phyloP scores from a whole-genome alignment of 2,888 invertebrate species.

The Corythucha ciliata region DNA sequence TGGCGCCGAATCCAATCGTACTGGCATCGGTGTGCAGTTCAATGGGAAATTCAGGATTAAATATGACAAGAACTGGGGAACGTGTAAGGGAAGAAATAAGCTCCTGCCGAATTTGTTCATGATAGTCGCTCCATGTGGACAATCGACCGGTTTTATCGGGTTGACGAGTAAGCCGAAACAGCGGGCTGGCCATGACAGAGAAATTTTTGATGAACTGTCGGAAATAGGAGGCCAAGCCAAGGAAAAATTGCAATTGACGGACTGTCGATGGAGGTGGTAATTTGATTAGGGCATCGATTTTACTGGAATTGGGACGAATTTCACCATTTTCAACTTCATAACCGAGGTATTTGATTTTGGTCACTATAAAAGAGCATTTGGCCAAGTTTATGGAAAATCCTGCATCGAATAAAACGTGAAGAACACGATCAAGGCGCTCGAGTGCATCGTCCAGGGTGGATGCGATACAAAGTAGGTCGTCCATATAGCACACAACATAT shows the following conservation, averaged over 20 bases:
- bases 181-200: slow-evolving; percentile 2
- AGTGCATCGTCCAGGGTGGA: slow-evolving; percentile 33
- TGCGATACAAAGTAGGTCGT: slow-evolving; percentile 34
- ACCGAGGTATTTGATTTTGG: slow-evolving; percentile 19
- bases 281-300: too few species aligned
- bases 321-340: slow-evolving; percentile 13
- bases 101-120: slow-evolving; percentile 11
- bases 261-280: slow-evolving; percentile 4
- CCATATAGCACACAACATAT: slow-evolving; percentile 24
- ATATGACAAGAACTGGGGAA: slow-evolving; percentile 8
- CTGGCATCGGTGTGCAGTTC: slow-evolving; percentile 19
- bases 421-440: slow-evolving; percentile 35
- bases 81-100: slow-evolving; percentile 7
- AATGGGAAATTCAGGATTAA: slow-evolving; percentile 6
- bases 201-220: slow-evolving; percentile 9
- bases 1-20: slow-evolving; percentile 4
- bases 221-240: slow-evolving; percentile 17
- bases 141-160: not conserved
- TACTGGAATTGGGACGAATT: too few species aligned
- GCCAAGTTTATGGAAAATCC: slow-evolving; percentile 22
- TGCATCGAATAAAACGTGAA: slow-evolving; percentile 24
- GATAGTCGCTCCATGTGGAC: slow-evolving; percentile 5
- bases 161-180: not conserved
- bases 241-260: slow-evolving; percentile 2
- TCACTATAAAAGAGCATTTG: slow-evolving; percentile 22